These are phyloP conservation scores for Ostrea denselamellosa DNA, from an alignment of 1,140 invertebrate species.

Conservation along the genomic window DNA sequence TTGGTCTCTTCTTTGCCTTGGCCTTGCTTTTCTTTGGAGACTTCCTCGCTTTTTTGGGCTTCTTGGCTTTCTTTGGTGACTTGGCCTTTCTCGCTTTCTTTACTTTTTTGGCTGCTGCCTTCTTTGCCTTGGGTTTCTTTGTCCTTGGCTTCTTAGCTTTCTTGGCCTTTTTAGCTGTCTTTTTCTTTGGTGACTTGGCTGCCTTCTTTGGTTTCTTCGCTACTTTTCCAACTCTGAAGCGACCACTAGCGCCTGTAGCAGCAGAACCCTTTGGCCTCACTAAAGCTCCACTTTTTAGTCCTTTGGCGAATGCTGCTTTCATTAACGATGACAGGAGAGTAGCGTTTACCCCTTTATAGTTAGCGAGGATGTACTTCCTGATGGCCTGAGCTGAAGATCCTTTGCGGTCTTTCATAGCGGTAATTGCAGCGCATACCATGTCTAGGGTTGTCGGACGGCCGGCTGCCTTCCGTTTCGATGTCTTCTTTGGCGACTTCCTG, in stretches of 20 bases:
- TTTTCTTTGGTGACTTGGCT: not conserved
- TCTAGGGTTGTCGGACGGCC: constrained; percentile 46
- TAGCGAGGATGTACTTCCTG: constrained; percentile 72
- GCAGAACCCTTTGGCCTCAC: constrained; percentile 51
- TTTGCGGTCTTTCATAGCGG: constrained; percentile 58
- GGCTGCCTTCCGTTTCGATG: constrained; percentile 10
- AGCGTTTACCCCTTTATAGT: constrained; percentile 55
- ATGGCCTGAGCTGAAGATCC: constrained; percentile 71
- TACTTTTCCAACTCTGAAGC: constrained; percentile 46
- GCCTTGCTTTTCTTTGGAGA: constrained; percentile 15
- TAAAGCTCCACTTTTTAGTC: constrained; percentile 49
- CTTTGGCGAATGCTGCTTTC: constrained; percentile 45
- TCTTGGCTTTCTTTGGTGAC: constrained; percentile 39
- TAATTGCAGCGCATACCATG: constrained; percentile 58
- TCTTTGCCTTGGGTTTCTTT: constrained; percentile 47
- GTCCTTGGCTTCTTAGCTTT: constrained; percentile 19
- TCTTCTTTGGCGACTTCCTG: constrained; percentile 42
- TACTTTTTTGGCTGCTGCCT: constrained; percentile 31
- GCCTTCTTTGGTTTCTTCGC: constrained; percentile 40
- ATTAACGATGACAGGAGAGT: constrained; percentile 26
- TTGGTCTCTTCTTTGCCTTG: constrained; percentile 40
- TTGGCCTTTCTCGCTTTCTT: constrained; percentile 44
- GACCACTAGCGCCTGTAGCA: constrained; percentile 46
- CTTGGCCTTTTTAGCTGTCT: constrained; percentile 46
- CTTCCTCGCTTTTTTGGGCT: constrained; percentile 28